Conservation (phyloP, 2,888 invertebrate genomes). For the Gryllus longicercus region DNA sequence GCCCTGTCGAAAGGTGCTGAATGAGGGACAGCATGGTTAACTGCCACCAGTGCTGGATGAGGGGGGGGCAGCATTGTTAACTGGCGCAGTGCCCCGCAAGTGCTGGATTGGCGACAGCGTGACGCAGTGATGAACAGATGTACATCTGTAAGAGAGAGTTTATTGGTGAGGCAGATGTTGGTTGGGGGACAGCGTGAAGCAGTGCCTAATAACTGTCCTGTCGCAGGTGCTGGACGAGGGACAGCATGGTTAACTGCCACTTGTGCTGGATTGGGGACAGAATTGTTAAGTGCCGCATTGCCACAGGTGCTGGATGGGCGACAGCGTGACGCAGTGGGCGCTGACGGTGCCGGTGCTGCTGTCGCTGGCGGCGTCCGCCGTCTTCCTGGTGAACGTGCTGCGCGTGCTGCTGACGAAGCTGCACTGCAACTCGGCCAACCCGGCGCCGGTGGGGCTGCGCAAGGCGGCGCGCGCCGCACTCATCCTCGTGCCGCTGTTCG, state of each 20-base stretch:
- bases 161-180: slow-evolving; percentile 56
- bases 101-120: slow-evolving; percentile 66
- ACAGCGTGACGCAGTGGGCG: slow-evolving; percentile 61
- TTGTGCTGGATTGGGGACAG: no score
- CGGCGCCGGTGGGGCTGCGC: slow-evolving; percentile 56
- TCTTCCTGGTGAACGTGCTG: slow-evolving; percentile 65
- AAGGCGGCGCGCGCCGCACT: slow-evolving; percentile 69
- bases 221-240: slow-evolving; percentile 65
- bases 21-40: no score
- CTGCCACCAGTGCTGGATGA: no score
- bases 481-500: slow-evolving; percentile 73
- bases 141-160: neutral
- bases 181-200: slow-evolving; percentile 60
- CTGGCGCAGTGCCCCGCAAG: slow-evolving; percentile 45
- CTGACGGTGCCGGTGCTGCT: slow-evolving; percentile 60
- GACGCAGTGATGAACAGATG: slow-evolving; percentile 50
- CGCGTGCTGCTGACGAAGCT: slow-evolving; percentile 62
- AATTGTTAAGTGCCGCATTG: no score
- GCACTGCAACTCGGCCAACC: slow-evolving; percentile 59
- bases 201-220: slow-evolving; percentile 51
- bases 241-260: slow-evolving; percentile 47
- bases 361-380: slow-evolving; percentile 58
- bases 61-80: no score
- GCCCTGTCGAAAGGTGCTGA: no score
- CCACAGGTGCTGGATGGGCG: slow-evolving; percentile 65